Conservation (phyloP, 2,797 vertebrate genomes). For the Syngnathus rostellatus region DNA sequence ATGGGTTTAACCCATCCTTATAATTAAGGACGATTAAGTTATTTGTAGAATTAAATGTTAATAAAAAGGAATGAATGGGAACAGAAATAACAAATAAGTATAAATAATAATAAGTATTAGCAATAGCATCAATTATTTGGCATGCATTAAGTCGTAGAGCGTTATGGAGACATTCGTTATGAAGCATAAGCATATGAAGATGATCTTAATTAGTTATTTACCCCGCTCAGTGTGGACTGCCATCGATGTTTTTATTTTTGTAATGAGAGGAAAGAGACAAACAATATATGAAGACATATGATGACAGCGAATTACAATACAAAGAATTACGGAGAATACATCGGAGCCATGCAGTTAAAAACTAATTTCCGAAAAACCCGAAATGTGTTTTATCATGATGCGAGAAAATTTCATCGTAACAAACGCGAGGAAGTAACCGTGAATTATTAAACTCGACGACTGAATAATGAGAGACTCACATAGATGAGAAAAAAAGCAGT, state of each 20-base stretch:
- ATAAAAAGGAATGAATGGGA: constrained; percentile 21
- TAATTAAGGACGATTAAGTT: constrained; percentile 19
- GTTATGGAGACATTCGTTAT: constrained; percentile 49
- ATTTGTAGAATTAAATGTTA: too few relatives aligned
- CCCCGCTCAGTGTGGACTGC: constrained; percentile 92
- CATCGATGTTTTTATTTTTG: constrained; percentile 66
- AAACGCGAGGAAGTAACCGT: constrained; percentile 43
- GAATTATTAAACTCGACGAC: constrained; percentile 46
- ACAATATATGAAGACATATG: constrained; percentile 65
- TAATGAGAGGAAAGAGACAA: constrained; percentile 77
- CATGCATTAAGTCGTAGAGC: constrained; percentile 56
- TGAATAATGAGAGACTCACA: constrained; percentile 47
- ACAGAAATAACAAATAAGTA: constrained; percentile 52
- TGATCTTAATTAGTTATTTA: constrained; percentile 79
- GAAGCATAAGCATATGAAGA: constrained; percentile 62
- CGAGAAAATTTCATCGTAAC: constrained; percentile 15
- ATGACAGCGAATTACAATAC: constrained; percentile 68
- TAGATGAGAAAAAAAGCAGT: not conserved
- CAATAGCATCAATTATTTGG: constrained; percentile 35
- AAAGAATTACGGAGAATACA: constrained; percentile 59
- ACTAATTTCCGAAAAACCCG: not conserved
- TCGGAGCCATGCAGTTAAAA: constrained; percentile 60
- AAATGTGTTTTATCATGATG: not conserved
- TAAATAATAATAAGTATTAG: too few relatives aligned
- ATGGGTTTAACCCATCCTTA: constrained; percentile 17